Base-by-base conservation (phyloP, 2,113 vertebrate genomes). In the Passer domesticus region DNA sequence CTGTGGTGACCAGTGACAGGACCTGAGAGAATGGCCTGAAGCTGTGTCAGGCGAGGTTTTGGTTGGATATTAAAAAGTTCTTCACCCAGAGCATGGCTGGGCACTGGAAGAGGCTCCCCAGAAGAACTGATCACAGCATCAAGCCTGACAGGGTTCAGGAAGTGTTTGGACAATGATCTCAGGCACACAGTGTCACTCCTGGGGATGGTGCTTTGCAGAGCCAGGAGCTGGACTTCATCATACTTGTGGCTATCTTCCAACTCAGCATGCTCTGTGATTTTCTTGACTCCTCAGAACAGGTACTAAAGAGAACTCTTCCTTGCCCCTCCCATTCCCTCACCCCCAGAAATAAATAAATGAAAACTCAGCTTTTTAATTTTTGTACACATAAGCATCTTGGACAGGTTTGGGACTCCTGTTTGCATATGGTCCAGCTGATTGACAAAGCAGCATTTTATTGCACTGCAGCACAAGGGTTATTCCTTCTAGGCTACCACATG, bases 21-120 rank as follows among this genome's bases (percentile, higher is more conserved):
- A 25, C 4, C 13, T 0, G 0, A n/a, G 8, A 6, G 13, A 56
- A 24, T 7, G 13, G 50, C 15, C 24, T 43, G 10, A 43, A 3
- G 10, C 2, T 35, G 15, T 20, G 10, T 17, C 31, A 59, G 25
- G 35, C 1, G 2, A 67, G 13, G 35, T 25, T 67, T 43, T 5
- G 13, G 16, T 2, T 25, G 72, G 31, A 21, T 25, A 50, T 22
- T 30, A 22, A 8, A 31, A 25, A 31, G 5, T 16, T 67, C 13
- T 25, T 76, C 62, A 43, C 5, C 13, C 35, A 76, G 16, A 14
- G 2, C 0, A 1, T 21, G 52, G 8, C 2, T 76, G 35, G 8
- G 20, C 83, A 58, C 30, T 76, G 20, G 35, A 49, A 43, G 0
- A 43, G 22, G 10, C 1, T 43, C 10, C 20, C 13, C 60, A 85